A percentile compares a stretch with the other conserved stretches of the same genome.
phyloP scores from a whole-genome alignment of 2,113 vertebrate species.

The Phodopus roborovskii region DNA sequence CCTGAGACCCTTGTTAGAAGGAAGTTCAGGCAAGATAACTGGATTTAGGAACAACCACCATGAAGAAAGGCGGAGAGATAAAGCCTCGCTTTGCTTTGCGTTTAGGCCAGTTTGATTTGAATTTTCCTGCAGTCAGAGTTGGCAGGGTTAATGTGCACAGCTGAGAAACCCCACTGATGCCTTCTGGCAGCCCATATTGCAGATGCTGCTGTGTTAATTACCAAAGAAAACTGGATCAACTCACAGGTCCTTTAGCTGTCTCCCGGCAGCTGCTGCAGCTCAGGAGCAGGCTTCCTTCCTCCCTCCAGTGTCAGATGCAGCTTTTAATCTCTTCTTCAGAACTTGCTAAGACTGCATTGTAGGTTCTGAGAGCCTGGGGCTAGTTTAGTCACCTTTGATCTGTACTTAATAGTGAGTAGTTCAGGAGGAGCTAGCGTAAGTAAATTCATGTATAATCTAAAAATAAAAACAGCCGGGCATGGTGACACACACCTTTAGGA shows the following conservation, averaged over 20 bases:
- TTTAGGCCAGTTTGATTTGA: neutral
- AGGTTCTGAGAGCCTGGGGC: constrained; percentile 6
- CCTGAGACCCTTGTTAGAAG: constrained; percentile 56
- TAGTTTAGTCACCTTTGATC: constrained; percentile 40
- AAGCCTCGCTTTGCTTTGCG: constrained; percentile 34
- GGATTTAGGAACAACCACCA: constrained; percentile 44
- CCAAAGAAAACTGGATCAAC: constrained; percentile 66
- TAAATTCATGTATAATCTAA: constrained; percentile 31
- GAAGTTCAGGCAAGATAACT: neutral
- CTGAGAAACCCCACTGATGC: constrained; percentile 60
- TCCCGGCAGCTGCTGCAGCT: constrained; percentile 64
- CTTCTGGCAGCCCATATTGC: constrained; percentile 75
- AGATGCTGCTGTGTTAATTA: constrained; percentile 78
- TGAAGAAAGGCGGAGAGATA: neutral
- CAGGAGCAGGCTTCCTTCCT: constrained; percentile 44
- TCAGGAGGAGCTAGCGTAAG: neutral
- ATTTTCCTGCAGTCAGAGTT: constrained; percentile 47
- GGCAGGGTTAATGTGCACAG: constrained; percentile 53
- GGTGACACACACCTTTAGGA: neutral
- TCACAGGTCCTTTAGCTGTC: constrained; percentile 69
- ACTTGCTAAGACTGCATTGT: neutral
- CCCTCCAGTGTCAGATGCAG: neutral
- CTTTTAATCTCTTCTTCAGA: constrained; percentile 57
- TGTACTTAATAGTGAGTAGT: neutral
- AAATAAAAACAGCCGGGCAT: constrained; percentile 34